Base-by-base conservation (phyloP, 2,888 invertebrate genomes). In the Caenorhabditis plicata region DNA sequence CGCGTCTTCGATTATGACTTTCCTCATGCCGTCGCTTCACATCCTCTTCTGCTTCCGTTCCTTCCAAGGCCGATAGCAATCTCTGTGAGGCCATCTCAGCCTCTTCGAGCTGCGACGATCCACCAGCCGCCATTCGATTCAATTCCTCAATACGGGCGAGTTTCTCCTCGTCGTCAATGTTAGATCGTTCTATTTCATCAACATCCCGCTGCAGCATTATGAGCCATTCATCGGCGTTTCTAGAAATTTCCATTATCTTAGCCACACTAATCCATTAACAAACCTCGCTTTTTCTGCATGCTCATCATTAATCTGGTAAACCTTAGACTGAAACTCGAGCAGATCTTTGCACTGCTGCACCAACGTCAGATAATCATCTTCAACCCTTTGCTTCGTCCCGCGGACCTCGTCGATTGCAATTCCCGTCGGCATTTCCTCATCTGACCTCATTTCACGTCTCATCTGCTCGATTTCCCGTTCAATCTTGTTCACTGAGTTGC, bases 341-440 rank as follows among this genome's bases (percentile, higher is more conserved):
- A 72, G 47, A 29, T 72, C 70, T 22, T 68, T 64, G 15, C 64
- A 64, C 35, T 64, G 62, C n/a, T 62, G 53, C n/a, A 68, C 48
- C 33, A 72, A 53, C n/a, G 49, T 49, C 4, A 43, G 20, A 48
- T 70, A 72, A 45, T 72, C 72, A 19, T 56, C 54, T 47, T 69
- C 67, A 0, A 71, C 69, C 33, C 69, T 45, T 26, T 33, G n/a
- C 20, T 60, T 35, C 9, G 67, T 71, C 27, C 47, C 48, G 19
- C 54, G 49, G 19, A 71, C 64, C 17, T 71, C 71, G 13, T 68
- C 68, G 9, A 61, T 46, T 26, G 60, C 53, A 31, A 71, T 45
- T 29, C 55, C 61, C 22, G 45, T 27, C 0, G 55, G 53, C 7
- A 53, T 35, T 11, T 45, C 56, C 4, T 27, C 52, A 1, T 47